Evolutionary conservation across 2,113 vertebrate genomes (phyloP).

Genomic region (Hyla sarda): DNA sequence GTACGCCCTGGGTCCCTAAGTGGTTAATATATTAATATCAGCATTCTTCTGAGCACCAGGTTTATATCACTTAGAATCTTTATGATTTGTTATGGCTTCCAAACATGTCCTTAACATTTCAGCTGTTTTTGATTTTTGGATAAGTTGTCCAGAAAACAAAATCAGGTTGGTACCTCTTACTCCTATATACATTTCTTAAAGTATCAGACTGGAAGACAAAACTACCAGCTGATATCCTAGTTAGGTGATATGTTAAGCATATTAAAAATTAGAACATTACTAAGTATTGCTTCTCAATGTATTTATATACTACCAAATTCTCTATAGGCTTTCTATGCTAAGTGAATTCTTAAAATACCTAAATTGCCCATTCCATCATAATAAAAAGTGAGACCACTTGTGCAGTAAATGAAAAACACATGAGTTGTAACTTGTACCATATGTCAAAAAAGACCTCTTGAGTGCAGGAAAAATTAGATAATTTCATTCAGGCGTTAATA

Average conservation of each 20-base stretch:
- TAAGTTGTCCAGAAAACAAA: too few relatives aligned
- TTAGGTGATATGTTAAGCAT: conserved; percentile 4
- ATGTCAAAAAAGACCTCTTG: conserved; percentile 58
- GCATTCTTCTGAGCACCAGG: too few relatives aligned
- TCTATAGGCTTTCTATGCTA: conserved; percentile 48
- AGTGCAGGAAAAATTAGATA: conserved; percentile 52
- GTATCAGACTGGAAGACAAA: not conserved
- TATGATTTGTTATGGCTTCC: too few relatives aligned
- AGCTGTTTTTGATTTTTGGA: too few relatives aligned
- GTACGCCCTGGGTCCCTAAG: too few relatives aligned
- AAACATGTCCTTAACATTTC: too few relatives aligned
- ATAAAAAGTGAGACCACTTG: conserved; percentile 63
- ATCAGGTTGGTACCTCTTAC: too few relatives aligned
- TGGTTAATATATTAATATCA: too few relatives aligned
- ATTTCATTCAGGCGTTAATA: conserved; percentile 22
- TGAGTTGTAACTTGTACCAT: conserved; percentile 62
- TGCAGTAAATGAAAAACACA: conserved; percentile 65
- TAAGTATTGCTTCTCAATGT: conserved; percentile 11
- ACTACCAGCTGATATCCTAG: not conserved
- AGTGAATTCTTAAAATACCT: conserved; percentile 63
- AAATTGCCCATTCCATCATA: conserved; percentile 57
- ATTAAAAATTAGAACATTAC: conserved; percentile 6
- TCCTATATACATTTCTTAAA: not conserved
- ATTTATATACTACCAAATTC: conserved; percentile 21
- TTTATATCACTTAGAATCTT: too few relatives aligned